Evolutionary conservation across 2,888 invertebrate species (phyloP).

Genomic region (Oscheius myriophilus): DNA sequence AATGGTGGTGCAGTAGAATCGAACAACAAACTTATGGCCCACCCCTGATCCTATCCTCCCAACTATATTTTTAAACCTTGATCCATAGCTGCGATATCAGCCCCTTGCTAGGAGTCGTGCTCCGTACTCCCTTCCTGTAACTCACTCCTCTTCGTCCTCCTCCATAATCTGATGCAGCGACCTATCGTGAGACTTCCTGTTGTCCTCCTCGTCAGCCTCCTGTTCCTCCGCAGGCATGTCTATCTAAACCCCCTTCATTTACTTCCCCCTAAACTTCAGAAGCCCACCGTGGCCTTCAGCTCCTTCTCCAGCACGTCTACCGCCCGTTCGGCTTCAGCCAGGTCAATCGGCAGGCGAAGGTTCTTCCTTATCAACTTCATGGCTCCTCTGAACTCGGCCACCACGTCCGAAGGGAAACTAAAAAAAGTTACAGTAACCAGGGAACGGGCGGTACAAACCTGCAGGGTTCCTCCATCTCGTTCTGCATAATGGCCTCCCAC

Average conservation of each 20-base stretch:
- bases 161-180: slow-evolving; percentile 25
- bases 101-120: too few relatives aligned
- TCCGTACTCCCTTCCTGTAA: neutral
- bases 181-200: slow-evolving; percentile 6
- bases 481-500: slow-evolving; percentile 32
- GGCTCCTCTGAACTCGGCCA: slow-evolving; percentile 27
- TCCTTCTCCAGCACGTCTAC: slow-evolving; percentile 34
- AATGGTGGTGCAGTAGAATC: too few relatives aligned
- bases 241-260: slow-evolving; percentile 9
- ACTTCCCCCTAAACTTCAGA: neutral
- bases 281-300: slow-evolving; percentile 35
- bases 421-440: neutral
- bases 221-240: slow-evolving; percentile 14
- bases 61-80: too few relatives aligned
- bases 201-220: slow-evolving; percentile 26
- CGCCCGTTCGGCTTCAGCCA: slow-evolving; percentile 35
- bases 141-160: slow-evolving; percentile 26
- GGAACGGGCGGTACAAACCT: too few relatives aligned
- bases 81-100: too few relatives aligned
- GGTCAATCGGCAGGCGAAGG: slow-evolving; percentile 33
- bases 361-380: slow-evolving; percentile 30
- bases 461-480: slow-evolving; percentile 1
- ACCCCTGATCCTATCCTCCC: too few relatives aligned
- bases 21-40: too few relatives aligned
- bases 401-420: slow-evolving; percentile 39